phyloP scores from a whole-genome alignment of 2,113 vertebrate genomes.

The Atlantisia rogersi region DNA sequence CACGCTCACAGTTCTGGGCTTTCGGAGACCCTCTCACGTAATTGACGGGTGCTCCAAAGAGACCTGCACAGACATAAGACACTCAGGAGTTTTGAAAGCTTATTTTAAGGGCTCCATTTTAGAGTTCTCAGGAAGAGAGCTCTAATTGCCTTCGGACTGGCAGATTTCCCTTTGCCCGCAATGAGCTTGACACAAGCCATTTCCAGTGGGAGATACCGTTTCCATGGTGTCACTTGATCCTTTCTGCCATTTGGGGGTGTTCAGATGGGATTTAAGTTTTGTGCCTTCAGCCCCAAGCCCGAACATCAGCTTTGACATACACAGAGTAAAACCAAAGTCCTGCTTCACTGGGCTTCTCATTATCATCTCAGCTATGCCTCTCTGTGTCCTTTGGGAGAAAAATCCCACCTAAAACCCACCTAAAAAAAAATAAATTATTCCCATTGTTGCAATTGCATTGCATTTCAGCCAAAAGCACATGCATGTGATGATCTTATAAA shows the following conservation, averaged over 20 bases:
- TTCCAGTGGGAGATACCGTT: background rate
- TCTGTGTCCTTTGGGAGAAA: background rate
- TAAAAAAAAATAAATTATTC: background rate
- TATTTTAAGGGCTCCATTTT: background rate
- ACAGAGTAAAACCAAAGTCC: background rate
- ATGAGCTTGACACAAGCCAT: background rate
- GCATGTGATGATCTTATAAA: background rate
- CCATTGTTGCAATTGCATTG: background rate
- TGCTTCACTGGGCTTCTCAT: background rate
- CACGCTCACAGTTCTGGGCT: background rate
- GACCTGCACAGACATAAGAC: background rate
- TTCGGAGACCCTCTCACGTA: background rate
- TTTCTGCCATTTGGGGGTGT: background rate
- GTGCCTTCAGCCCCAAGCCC: background rate
- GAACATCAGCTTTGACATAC: background rate
- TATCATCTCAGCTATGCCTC: background rate
- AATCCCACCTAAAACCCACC: background rate
- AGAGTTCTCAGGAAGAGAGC: conserved; percentile 3
- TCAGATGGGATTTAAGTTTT: background rate
- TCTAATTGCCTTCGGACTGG: background rate
- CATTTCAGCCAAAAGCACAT: background rate
- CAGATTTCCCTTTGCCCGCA: conserved; percentile 17
- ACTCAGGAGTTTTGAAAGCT: background rate
- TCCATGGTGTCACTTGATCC: background rate
- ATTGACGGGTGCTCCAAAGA: background rate